Percentiles rank a stretch among this genome's conserved stretches.
Conservation (phyloP, 2,113 vertebrate species). For the Bungarus multicinctus region DNA sequence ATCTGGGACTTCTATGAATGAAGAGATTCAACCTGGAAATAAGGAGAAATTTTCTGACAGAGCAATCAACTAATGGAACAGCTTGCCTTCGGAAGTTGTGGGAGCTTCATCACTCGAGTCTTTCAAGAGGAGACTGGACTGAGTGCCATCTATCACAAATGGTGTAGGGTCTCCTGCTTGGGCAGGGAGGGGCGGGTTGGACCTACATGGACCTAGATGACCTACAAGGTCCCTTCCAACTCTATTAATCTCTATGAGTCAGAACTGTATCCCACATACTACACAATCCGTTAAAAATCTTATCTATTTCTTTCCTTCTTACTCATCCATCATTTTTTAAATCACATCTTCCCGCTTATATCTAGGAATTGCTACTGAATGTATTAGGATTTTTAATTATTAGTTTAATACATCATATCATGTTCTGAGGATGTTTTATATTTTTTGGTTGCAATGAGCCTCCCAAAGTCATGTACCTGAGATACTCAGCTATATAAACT, state of each 20-base stretch:
- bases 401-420: background rate
- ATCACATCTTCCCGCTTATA: background rate
- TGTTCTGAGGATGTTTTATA: background rate
- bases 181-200: too few relatives aligned
- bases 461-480: background rate
- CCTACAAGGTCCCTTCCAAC: too few relatives aligned
- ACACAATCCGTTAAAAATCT: background rate
- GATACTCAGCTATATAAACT: background rate
- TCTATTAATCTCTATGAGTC: background rate
- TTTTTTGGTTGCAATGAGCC: background rate
- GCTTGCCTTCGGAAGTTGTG: too few relatives aligned
- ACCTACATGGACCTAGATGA: too few relatives aligned
- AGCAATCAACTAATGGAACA: too few relatives aligned
- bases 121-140: too few relatives aligned
- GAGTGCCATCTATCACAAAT: too few relatives aligned
- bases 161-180: too few relatives aligned
- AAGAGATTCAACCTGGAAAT: too few relatives aligned
- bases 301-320: background rate
- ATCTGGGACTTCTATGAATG: background rate
- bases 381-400: background rate
- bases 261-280: background rate
- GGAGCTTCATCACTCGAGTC: too few relatives aligned
- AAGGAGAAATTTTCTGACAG: too few relatives aligned
- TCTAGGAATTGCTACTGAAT: background rate
- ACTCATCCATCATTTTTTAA: background rate